A percentile compares a stretch with the other conserved stretches of the same genome.
These are phyloP conservation scores for Melitaea cinxia DNA, from an alignment of 1,140 invertebrate genomes.

Conservation along the genomic window DNA sequence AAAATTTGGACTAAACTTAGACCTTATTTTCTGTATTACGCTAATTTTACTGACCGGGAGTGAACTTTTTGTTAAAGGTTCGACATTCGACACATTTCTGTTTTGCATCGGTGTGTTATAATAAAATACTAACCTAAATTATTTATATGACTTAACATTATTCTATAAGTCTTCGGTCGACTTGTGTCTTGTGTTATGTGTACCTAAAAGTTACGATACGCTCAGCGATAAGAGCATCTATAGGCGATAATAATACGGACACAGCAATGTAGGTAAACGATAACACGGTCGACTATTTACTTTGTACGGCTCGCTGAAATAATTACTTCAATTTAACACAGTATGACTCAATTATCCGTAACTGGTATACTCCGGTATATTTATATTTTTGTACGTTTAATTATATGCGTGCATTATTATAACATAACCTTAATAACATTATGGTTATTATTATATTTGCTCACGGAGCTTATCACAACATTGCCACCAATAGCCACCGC, in stretches of 20 bases:
- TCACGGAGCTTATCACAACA: conserved; percentile 21
- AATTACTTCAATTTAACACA: not conserved
- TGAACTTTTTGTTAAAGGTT: conserved; percentile 8
- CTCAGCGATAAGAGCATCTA: conserved; percentile 31
- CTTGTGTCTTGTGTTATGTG: too few relatives aligned
- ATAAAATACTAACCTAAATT: not conserved
- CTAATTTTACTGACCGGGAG: conserved; percentile 26
- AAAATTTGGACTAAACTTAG: conserved; percentile 1
- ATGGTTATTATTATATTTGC: not conserved
- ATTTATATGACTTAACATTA: not conserved
- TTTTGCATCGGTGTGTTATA: not conserved
- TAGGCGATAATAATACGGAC: conserved; percentile 30
- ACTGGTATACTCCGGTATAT: too few relatives aligned
- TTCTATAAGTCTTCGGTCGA: not conserved
- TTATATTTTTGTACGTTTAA: too few relatives aligned
- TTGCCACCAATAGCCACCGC: conserved; percentile 32
- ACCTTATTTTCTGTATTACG: conserved; percentile 16
- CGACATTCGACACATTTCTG: not conserved
- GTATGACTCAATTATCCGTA: too few relatives aligned
- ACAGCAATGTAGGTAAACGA: conserved; percentile 32
- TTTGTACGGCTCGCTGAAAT: not conserved
- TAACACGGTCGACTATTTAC: conserved; percentile 19
- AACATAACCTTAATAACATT: not conserved
- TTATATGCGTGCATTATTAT: too few relatives aligned
- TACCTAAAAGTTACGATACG: conserved; percentile 24